Percentiles rank a stretch among this genome's conserved stretches.
phyloP scores from a whole-genome alignment of 2,797 vertebrate species.

The Fringilla coelebs region DNA sequence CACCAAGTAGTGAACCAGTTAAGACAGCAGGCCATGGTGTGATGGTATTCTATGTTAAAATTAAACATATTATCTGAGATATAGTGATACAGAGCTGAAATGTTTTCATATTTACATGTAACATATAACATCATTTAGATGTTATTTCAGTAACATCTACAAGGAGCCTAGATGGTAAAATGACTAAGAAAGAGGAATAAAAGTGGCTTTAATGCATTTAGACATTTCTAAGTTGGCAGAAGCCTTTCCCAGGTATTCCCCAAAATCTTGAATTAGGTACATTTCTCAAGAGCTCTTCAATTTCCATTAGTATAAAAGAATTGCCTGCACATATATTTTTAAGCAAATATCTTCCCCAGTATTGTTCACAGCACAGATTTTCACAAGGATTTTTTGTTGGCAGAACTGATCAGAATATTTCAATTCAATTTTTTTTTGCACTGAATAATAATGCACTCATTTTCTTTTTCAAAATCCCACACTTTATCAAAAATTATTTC shows the following conservation, averaged over 20 bases:
- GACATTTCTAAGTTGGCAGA: neutral
- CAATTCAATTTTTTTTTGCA: neutral
- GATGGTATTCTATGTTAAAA: neutral
- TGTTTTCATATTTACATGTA: neutral
- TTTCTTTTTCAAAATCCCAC: neutral
- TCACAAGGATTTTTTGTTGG: neutral
- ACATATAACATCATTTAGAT: too few relatives aligned
- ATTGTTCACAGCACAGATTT: neutral
- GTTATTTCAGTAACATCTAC: neutral
- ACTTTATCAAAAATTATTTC: neutral
- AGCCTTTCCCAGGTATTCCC: neutral
- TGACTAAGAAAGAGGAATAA: neutral
- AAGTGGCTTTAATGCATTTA: neutral
- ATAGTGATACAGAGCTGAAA: neutral
- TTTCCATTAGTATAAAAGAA: neutral
- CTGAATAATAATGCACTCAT: accelerated
- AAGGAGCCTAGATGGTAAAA: neutral
- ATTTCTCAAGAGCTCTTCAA: neutral
- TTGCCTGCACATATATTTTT: neutral
- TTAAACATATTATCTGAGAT: neutral
- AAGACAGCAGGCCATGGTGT: neutral
- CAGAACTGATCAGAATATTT: neutral
- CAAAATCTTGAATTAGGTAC: neutral
- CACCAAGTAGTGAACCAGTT: neutral
- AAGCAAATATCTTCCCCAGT: neutral